Conservation (phyloP, 92 coral and sea anemone genomes). For the Plumapathes pennacea region DNA sequence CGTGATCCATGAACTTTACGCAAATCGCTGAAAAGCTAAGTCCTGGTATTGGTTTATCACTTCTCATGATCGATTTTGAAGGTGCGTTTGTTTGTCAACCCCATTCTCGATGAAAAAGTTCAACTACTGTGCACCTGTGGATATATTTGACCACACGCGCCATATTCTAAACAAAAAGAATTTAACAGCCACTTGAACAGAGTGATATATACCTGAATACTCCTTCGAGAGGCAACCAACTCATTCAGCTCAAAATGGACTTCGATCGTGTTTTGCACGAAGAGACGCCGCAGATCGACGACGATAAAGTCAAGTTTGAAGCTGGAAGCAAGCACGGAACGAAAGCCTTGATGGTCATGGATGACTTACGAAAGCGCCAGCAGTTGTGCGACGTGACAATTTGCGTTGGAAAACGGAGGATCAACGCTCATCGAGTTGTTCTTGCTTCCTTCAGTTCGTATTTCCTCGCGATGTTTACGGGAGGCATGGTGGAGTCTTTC, state of each 20-base stretch:
- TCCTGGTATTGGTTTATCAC: too few relatives aligned
- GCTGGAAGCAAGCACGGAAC: constrained; percentile 91
- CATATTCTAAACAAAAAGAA: too few relatives aligned
- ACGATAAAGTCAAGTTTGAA: constrained; percentile 62
- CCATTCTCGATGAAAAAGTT: too few relatives aligned
- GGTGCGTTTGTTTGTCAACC: too few relatives aligned
- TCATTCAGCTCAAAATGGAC: constrained; percentile 73
- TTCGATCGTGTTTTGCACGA: constrained; percentile 66
- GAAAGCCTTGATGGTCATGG: constrained; percentile 88
- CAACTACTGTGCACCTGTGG: too few relatives aligned
- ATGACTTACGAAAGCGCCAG: constrained; percentile 64
- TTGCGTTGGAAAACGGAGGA: constrained; percentile 58
- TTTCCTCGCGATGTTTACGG: constrained; percentile 84
- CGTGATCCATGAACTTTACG: too few relatives aligned
- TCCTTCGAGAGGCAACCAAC: too few relatives aligned
- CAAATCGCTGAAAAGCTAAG: too few relatives aligned
- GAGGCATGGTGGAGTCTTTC: constrained; percentile 69
- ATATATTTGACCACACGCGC: too few relatives aligned
- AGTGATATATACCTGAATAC: too few relatives aligned
- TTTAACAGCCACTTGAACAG: too few relatives aligned
- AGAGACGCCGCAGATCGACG: constrained; percentile 53
- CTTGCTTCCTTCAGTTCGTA: constrained; percentile 77
- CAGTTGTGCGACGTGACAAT: constrained; percentile 81
- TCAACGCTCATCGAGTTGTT: constrained; percentile 68
- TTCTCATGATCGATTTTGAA: too few relatives aligned